Percentiles rank a stretch among this genome's conserved stretches.
Conservation (phyloP, 2,113 vertebrate genomes). For the Stegastes partitus region DNA sequence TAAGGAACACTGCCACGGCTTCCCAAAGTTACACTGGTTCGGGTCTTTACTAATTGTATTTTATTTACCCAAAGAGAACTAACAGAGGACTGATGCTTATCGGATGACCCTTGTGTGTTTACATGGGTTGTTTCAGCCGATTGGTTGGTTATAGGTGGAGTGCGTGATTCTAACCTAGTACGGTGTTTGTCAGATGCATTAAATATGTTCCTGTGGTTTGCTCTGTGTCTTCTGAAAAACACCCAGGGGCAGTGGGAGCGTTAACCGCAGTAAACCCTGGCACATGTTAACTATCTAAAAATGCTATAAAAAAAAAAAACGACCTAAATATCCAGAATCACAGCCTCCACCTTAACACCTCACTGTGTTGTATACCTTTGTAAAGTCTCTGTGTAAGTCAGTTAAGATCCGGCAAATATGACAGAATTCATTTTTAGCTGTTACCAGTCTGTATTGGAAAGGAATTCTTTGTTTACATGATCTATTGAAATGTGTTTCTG, state of each 20-base stretch:
- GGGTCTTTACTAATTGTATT: conserved; percentile 16
- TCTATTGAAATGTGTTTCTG: conserved; percentile 5
- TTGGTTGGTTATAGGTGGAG: neutral
- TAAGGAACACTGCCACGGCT: conserved; percentile 58
- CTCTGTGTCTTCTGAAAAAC: no score
- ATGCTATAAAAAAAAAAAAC: no score
- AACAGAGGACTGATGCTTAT: neutral
- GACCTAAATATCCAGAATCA: no score
- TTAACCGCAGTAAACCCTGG: no score
- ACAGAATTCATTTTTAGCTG: conserved; percentile 24
- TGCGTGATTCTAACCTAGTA: no score
- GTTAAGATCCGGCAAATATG: conserved; percentile 25
- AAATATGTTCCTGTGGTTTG: no score
- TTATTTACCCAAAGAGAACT: conserved; percentile 52
- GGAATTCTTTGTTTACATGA: neutral
- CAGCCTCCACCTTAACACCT: neutral
- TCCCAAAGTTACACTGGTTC: conserved; percentile 30
- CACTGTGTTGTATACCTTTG: neutral
- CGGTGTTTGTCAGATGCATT: no score
- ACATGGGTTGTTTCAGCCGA: neutral
- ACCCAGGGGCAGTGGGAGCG: no score
- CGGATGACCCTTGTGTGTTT: conserved; percentile 3
- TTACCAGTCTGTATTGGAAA: conserved; percentile 15
- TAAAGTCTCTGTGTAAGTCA: neutral
- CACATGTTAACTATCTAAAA: no score